Conservation (phyloP, 2,888 invertebrate genomes). For the Biston betularia region DNA sequence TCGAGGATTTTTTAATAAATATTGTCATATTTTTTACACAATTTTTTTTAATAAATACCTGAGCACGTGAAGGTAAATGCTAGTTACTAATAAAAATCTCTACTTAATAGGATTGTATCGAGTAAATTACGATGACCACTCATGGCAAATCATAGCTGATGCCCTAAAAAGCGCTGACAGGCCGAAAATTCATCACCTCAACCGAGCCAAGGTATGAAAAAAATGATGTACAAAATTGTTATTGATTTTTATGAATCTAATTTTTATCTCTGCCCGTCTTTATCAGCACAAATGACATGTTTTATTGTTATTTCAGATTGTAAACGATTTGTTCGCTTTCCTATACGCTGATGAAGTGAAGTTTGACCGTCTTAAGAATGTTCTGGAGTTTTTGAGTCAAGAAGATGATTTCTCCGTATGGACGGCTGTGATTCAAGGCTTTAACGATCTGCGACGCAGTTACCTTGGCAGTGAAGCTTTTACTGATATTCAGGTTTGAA, state of each 20-base stretch:
- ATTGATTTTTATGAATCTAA: background rate
- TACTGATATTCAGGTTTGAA: slow-evolving; percentile 63
- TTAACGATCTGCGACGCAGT: slow-evolving; percentile 72
- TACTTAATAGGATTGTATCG: slow-evolving; percentile 85
- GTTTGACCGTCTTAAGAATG: slow-evolving; percentile 86
- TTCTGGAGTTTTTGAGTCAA: slow-evolving; percentile 87
- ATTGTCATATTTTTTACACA: too few relatives aligned
- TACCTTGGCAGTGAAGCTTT: slow-evolving; percentile 64
- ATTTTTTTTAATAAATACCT: too few relatives aligned
- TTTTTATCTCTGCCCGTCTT: background rate
- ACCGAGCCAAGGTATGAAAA: slow-evolving; percentile 89
- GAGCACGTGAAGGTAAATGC: background rate
- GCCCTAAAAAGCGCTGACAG: slow-evolving; percentile 75
- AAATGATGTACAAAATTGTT: background rate
- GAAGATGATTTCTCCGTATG: slow-evolving; percentile 92
- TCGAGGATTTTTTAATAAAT: too few relatives aligned
- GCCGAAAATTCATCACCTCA: slow-evolving; percentile 86
- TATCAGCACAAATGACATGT: background rate
- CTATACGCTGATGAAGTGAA: slow-evolving; percentile 86
- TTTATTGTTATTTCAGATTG: slow-evolving; percentile 70
- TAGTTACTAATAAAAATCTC: background rate
- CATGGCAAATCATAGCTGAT: slow-evolving; percentile 81
- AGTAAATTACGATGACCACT: slow-evolving; percentile 87
- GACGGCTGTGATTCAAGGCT: slow-evolving; percentile 86
- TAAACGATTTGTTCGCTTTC: slow-evolving; percentile 92